Percentiles rank a stretch among this genome's conserved stretches.
phyloP scores from a whole-genome alignment of 1,140 invertebrate species.

The Megalopta genalis region DNA sequence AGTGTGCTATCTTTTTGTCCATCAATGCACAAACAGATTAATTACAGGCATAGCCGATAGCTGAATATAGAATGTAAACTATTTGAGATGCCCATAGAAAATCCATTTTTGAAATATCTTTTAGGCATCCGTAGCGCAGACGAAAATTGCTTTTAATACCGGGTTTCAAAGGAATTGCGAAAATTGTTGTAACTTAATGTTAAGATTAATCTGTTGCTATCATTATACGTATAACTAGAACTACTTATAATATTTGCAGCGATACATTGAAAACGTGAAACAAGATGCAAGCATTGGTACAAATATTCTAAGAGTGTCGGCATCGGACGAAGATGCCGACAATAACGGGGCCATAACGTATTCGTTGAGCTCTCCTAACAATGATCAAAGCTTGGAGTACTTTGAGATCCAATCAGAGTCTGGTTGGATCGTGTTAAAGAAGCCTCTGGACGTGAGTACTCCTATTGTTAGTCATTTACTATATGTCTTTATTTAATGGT shows the following conservation, averaged over 20 bases:
- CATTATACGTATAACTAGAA: neutral
- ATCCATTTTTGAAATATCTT: no score
- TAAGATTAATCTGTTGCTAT: neutral
- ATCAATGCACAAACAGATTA: no score
- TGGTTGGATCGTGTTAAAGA: conserved; percentile 96
- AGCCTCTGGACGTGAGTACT: conserved; percentile 96
- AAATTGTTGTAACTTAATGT: neutral
- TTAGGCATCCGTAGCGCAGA: no score
- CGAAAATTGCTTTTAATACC: no score
- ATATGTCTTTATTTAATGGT: conserved; percentile 59
- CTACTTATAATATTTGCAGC: conserved; percentile 81
- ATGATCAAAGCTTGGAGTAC: conserved; percentile 93
- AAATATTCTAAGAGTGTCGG: conserved; percentile 95
- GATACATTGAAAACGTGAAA: conserved; percentile 98
- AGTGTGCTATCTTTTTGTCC: no score
- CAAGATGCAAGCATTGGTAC: conserved; percentile 97
- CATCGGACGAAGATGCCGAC: conserved; percentile 97
- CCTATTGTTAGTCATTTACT: conserved; percentile 44
- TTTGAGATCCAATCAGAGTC: conserved; percentile 97
- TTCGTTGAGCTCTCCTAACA: conserved; percentile 91
- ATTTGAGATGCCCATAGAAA: no score
- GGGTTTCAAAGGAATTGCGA: no score
- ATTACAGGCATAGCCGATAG: no score
- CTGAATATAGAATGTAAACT: no score
- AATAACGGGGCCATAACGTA: conserved; percentile 97